Base-by-base conservation (phyloP, 1,140 invertebrate species). In the Radopholus similis region DNA sequence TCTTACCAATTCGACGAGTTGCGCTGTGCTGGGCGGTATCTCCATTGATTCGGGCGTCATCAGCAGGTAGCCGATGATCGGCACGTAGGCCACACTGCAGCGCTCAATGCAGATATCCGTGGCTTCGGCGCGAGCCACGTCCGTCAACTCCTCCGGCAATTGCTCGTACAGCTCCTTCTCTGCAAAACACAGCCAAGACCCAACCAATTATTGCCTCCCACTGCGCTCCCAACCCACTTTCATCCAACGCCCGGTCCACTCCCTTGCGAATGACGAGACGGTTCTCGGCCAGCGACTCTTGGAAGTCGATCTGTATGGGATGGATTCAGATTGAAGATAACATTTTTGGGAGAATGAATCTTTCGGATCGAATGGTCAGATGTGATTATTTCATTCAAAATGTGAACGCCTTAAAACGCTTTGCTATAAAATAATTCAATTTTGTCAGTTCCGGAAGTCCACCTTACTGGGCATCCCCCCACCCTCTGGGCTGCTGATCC, bases 11-110 rank as follows among this genome's bases (percentile, higher is more conserved):
- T 68, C 47, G 38, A 68, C 63, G 18, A 68, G 18, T 18, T 30
- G 13, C 30, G 34, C 68, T 8, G 28, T 44, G 11, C 30, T 38
- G 56, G 32, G 2, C 11, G 74, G 62, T 11, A 68, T 38, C 53
- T 64, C 53, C 53, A 68, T 58, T 26, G 68, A 57, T 30, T 47
- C 57, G 1, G 79, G 73, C 21, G 78, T 54, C 9, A 72, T 57
- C 11, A 82, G 47, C 37, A 81, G 42, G 49, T 77, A 81, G n/a
- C 78, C 78, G 40, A 81, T 65, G 26, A 81, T 77, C 21, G 79
- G 79, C 30, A 81, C 40, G 55, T 81, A 81, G 13, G 58, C 77
- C 42, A 82, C 72, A 35, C 53, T 65, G 34, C 77, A 82, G 11
- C 68, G n/a, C 9, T 56, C 58, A 11, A 78, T 57, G 5, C 35